Conservation (phyloP, 2,797 vertebrate genomes). For the Geotrypetes seraphini region DNA sequence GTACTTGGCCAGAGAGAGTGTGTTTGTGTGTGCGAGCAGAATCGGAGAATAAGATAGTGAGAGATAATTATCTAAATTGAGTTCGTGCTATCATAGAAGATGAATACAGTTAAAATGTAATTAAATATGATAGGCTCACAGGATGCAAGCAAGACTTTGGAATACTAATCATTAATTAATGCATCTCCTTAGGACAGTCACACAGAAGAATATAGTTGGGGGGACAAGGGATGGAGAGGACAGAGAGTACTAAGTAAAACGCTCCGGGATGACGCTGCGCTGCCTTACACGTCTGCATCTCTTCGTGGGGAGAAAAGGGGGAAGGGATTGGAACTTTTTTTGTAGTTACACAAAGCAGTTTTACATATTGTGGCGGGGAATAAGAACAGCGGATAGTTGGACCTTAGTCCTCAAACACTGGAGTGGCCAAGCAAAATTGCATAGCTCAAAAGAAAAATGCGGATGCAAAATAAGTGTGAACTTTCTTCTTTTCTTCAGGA, state of each 20-base stretch:
- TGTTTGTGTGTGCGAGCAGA: constrained; percentile 49
- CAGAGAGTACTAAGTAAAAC: constrained; percentile 15
- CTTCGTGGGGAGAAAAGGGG: too few species aligned
- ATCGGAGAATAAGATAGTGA: constrained; percentile 52
- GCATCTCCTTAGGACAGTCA: constrained; percentile 43
- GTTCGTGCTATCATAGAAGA: constrained; percentile 61
- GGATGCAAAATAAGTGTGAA: too few species aligned
- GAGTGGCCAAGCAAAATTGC: too few species aligned
- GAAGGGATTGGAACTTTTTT: too few species aligned
- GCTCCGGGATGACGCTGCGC: too few species aligned
- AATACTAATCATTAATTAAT: constrained; percentile 66
- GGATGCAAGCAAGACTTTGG: constrained; percentile 55
- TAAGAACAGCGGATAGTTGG: too few species aligned
- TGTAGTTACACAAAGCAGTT: too few species aligned
- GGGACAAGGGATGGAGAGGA: constrained; percentile 7
- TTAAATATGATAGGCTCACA: constrained; percentile 62
- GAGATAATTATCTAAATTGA: constrained; percentile 69
- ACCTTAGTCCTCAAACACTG: too few species aligned
- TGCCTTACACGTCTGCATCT: too few species aligned
- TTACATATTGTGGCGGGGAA: too few species aligned
- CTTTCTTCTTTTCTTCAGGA: too few species aligned
- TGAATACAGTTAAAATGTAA: constrained; percentile 67
- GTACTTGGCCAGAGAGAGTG: constrained; percentile 37
- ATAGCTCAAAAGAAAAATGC: too few species aligned
- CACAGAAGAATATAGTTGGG: constrained; percentile 9